These are phyloP conservation scores for Dasyornis broadbenti DNA, from an alignment of 2,113 vertebrate genomes.

Conservation along the genomic window DNA sequence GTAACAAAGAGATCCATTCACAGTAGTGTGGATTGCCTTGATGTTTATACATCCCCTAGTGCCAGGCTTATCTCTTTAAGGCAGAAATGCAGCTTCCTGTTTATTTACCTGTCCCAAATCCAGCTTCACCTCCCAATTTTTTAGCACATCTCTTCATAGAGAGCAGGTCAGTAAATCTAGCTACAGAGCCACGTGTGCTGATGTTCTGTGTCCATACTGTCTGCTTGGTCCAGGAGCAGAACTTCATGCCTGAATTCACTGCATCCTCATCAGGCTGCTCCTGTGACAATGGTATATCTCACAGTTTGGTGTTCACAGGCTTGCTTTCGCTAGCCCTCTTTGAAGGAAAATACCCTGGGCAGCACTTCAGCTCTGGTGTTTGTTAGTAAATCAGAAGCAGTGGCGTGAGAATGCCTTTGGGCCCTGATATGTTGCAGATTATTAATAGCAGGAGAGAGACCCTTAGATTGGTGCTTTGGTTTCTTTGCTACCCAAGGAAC, in stretches of 20 bases:
- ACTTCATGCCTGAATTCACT: background rate
- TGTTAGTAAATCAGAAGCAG: background rate
- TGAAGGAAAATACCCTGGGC: background rate
- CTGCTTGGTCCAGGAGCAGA: background rate
- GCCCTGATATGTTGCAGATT: background rate
- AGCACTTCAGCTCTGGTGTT: background rate
- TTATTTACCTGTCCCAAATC: constrained; percentile 2
- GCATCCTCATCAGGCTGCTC: rapidly evolving
- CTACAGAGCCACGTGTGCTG: background rate
- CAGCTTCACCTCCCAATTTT: background rate
- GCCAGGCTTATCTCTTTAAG: constrained; percentile 10
- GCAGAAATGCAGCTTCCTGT: background rate
- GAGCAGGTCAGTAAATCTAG: background rate
- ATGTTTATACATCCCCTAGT: background rate
- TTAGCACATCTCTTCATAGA: background rate
- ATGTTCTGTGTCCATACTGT: background rate
- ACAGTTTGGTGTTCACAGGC: background rate
- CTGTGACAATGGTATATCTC: background rate
- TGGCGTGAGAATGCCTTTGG: background rate
- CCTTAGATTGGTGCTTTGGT: background rate
- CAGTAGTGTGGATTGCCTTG: background rate
- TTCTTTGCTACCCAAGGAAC: background rate
- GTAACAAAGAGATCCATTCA: background rate
- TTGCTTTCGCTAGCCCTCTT: background rate
- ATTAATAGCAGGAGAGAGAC: background rate